phyloP scores from a whole-genome alignment of 35 echinoderm and acorn worm genomes.

The Apostichopus parvimensis region DNA sequence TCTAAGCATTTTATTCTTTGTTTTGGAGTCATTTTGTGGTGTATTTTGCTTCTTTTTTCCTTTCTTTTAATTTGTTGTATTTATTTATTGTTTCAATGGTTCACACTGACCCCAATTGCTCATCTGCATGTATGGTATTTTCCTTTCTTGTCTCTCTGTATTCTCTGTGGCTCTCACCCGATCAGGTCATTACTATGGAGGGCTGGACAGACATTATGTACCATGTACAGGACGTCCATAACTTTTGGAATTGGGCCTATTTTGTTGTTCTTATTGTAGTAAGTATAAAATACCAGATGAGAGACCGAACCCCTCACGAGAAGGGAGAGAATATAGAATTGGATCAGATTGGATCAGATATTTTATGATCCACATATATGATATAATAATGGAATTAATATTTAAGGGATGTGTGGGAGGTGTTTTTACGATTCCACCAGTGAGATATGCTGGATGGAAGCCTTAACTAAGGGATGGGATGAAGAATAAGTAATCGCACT shows the following conservation, averaged over 20 bases:
- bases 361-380: no score
- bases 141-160: conserved; percentile 18
- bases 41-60: not conserved
- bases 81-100: not conserved
- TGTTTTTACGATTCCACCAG: no score
- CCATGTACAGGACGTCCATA: conserved; percentile 93
- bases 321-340: no score
- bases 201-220: conserved; percentile 99
- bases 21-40: no score
- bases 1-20: no score
- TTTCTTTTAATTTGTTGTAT: not conserved
- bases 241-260: conserved; percentile 98
- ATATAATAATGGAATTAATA: no score
- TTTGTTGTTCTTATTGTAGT: conserved; percentile 98
- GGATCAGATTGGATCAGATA: no score
- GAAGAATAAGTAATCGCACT: no score
- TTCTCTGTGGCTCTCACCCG: conserved; percentile 40
- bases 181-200: conserved; percentile 93
- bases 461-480: no score
- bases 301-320: no score
- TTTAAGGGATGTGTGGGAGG: no score
- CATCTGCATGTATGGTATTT: not conserved
- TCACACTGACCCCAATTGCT: not conserved
- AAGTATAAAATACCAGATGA: conserved; percentile 67
- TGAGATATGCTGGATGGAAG: no score